These are phyloP conservation scores for Apteryx mantelli DNA, from an alignment of 2,113 vertebrate species.

Conservation along the genomic window DNA sequence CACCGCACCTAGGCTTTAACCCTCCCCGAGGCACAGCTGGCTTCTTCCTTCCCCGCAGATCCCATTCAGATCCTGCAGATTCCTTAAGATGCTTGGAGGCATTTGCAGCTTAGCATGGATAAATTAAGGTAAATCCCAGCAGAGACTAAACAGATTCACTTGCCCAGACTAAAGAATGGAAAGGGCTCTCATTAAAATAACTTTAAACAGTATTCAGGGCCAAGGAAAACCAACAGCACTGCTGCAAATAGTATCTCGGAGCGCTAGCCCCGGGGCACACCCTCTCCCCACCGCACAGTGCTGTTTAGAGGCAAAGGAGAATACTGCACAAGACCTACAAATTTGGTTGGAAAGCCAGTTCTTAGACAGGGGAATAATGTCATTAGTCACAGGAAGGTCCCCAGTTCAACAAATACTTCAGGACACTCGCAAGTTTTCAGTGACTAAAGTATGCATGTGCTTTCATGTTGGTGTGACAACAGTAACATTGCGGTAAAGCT, in stretches of 20 bases:
- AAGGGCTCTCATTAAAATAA: constrained; percentile 21
- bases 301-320: neutral
- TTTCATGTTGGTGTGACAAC: neutral
- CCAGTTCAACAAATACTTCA: neutral
- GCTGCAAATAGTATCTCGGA: neutral
- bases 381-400: no score
- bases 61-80: neutral
- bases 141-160: neutral
- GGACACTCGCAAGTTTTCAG: neutral
- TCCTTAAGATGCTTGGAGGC: neutral
- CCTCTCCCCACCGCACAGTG: neutral
- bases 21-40: neutral
- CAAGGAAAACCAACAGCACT: constrained; percentile 9
- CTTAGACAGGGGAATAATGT: neutral
- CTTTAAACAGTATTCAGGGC: constrained; percentile 21
- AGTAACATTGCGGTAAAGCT: neutral
- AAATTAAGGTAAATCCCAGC: neutral
- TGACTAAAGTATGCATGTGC: neutral
- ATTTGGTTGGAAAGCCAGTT: neutral
- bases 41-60: neutral
- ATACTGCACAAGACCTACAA: neutral
- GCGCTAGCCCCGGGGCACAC: neutral
- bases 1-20: neutral
- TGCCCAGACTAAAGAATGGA: neutral
- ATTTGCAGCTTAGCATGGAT: neutral